Conservation (phyloP, 2,888 invertebrate genomes). For the Spodoptera exigua region DNA sequence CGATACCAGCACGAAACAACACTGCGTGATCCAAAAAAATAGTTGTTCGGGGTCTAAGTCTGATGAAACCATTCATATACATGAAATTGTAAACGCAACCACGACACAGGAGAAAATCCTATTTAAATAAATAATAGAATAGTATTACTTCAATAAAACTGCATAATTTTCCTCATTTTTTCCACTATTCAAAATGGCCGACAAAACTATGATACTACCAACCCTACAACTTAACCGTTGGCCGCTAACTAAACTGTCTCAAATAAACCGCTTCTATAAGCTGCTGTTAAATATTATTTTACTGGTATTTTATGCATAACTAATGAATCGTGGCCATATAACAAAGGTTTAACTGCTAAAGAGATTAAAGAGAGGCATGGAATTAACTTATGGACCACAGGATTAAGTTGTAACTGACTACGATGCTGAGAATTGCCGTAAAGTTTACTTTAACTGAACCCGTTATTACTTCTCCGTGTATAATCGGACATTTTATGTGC, state of each 20-base stretch:
- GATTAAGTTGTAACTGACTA: background rate
- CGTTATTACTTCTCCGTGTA: no score
- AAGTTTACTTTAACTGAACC: no score
- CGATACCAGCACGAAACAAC: no score
- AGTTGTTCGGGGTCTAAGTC: no score
- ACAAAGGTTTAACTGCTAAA: constrained; percentile 7
- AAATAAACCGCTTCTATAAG: constrained; percentile 31
- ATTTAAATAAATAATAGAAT: no score
- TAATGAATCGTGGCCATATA: constrained; percentile 18
- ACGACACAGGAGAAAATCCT: no score
- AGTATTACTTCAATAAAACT: no score
- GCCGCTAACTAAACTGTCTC: constrained; percentile 12
- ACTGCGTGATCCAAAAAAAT: no score
- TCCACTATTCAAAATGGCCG: background rate
- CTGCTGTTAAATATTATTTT: constrained; percentile 19
- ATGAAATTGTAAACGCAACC: no score
- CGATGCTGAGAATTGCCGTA: background rate
- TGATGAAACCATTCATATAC: no score
- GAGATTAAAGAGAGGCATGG: background rate
- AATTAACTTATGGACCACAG: background rate
- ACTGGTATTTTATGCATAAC: constrained; percentile 16
- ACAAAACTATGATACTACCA: constrained; percentile 1
- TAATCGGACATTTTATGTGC: no score
- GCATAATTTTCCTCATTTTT: no score
- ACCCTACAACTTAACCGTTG: constrained; percentile 17